phyloP scores from a whole-genome alignment of 2,797 vertebrate genomes.

The Sciurus carolinensis region DNA sequence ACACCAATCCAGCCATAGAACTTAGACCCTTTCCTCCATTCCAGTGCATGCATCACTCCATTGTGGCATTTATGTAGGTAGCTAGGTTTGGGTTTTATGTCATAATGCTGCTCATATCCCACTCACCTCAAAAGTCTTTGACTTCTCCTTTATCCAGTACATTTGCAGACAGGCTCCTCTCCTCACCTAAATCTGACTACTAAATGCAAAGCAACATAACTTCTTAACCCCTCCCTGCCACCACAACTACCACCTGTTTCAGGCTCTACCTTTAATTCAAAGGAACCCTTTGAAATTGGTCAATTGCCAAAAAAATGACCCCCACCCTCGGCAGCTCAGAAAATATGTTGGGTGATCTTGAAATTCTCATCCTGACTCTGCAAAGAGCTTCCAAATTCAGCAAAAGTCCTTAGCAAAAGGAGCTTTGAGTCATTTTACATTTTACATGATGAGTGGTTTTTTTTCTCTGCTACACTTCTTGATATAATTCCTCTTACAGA shows the following conservation, averaged over 20 bases:
- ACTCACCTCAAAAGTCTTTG: neutral
- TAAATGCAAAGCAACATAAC: neutral
- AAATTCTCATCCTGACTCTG: neutral
- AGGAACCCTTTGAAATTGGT: neutral
- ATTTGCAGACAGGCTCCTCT: neutral
- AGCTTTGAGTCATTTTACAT: neutral
- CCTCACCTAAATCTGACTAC: neutral
- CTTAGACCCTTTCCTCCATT: neutral
- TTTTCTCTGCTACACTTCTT: neutral
- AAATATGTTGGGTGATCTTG: neutral
- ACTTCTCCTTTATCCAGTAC: neutral
- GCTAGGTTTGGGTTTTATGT: neutral
- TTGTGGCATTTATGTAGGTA: neutral
- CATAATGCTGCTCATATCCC: neutral
- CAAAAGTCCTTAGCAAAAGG: neutral
- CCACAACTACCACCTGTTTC: neutral
- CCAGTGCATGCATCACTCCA: neutral
- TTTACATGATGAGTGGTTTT: constrained; percentile 2
- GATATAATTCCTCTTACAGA: neutral
- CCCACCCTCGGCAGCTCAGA: neutral
- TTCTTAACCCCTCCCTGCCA: neutral
- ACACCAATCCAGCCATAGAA: neutral
- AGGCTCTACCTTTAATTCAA: neutral
- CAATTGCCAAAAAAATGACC: neutral
- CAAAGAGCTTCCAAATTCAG: neutral